phyloP scores from a whole-genome alignment of 2,797 vertebrate genomes.

The Acanthurus lineatus region DNA sequence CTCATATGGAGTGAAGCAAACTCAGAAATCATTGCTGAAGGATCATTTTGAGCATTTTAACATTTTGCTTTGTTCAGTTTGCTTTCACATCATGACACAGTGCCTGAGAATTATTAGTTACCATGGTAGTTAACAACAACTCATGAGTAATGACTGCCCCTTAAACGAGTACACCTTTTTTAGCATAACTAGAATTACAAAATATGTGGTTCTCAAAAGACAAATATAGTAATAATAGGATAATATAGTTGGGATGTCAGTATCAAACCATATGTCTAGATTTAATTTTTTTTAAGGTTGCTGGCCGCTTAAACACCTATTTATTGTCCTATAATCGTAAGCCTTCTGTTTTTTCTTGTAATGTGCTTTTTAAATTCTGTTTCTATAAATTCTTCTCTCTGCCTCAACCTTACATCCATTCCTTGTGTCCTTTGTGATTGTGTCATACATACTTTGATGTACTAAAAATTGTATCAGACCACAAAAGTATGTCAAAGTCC shows the following conservation, averaged over 20 bases:
- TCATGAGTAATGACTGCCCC: too few relatives aligned
- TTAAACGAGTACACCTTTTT: not conserved
- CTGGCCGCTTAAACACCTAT: not conserved
- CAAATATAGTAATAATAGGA: not conserved
- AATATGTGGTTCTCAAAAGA: not conserved
- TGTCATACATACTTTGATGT: not conserved
- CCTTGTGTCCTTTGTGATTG: not conserved
- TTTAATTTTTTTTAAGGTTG: not conserved
- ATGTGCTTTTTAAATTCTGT: not conserved
- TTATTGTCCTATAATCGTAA: too few relatives aligned
- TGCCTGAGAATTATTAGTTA: too few relatives aligned
- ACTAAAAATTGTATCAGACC: not conserved
- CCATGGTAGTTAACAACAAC: too few relatives aligned
- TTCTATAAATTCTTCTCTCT: not conserved
- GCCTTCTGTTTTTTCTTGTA: not conserved
- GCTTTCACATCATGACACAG: too few relatives aligned
- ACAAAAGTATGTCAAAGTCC: not conserved
- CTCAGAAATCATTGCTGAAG: too few relatives aligned
- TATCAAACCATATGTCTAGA: not conserved
- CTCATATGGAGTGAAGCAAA: too few relatives aligned
- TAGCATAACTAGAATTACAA: not conserved
- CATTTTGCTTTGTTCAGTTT: too few relatives aligned
- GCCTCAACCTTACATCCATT: not conserved
- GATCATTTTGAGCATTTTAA: too few relatives aligned
- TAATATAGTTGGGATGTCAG: not conserved